Evolutionary conservation across 2,797 vertebrate species (phyloP).

Genomic region (Scomberomorus guttatus): DNA sequence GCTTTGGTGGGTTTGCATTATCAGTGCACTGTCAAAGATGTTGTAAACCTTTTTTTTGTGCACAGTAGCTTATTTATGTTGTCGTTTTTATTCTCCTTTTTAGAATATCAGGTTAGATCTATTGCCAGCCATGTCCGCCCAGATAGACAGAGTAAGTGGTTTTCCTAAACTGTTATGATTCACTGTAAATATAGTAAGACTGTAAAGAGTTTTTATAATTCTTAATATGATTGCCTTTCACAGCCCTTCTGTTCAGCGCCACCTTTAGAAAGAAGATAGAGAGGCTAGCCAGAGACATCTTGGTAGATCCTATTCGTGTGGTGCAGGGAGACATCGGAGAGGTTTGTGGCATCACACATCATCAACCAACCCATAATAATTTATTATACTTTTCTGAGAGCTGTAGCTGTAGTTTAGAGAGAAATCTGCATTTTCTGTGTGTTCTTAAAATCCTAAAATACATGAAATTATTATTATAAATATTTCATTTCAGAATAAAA

Average conservation of each 20-base stretch:
- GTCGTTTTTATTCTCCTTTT: conserved; percentile 24
- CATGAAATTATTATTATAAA: background rate
- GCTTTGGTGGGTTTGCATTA: conserved; percentile 90
- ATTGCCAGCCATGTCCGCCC: conserved; percentile 97
- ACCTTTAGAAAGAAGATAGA: conserved; percentile 99
- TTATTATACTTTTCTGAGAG: background rate
- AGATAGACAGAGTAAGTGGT: conserved; percentile 96
- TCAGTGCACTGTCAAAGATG: background rate
- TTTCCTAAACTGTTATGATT: background rate
- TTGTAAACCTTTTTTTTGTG: background rate
- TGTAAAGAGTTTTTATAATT: background rate
- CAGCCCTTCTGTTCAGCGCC: conserved; percentile 97
- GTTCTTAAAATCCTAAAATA: background rate
- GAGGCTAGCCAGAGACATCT: conserved; percentile 95
- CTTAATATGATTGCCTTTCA: conserved; percentile 13
- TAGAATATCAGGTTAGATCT: conserved; percentile 98
- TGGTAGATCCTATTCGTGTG: conserved; percentile 96
- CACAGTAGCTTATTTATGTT: background rate
- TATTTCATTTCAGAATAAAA: too few species aligned
- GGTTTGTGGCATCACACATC: conserved; percentile 78
- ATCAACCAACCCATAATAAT: background rate
- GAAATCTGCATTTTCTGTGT: background rate
- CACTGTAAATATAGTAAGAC: background rate
- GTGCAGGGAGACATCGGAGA: conserved; percentile 99
- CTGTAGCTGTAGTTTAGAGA: background rate